A percentile compares a stretch with the other conserved stretches of the same genome.
phyloP scores from a whole-genome alignment of 2,888 invertebrate genomes.

The Drosophila merina region DNA sequence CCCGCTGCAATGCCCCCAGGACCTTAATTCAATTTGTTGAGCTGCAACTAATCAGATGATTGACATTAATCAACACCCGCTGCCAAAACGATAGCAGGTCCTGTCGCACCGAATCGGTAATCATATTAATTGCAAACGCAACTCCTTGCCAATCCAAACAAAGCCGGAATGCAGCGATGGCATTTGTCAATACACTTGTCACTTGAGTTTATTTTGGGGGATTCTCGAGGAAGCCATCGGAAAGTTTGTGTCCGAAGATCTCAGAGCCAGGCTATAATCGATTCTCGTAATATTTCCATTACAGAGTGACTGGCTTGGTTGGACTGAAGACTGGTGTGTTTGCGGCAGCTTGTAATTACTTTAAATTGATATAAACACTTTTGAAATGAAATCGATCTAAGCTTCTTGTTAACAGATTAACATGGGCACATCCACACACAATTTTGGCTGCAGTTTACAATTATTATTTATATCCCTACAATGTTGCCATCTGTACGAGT shows the following conservation, averaged over 20 bases:
- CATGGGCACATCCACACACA: constrained; percentile 52
- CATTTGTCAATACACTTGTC: constrained; percentile 55
- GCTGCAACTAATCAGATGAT: constrained; percentile 64
- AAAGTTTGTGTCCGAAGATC: constrained; percentile 14
- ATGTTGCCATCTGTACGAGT: constrained; percentile 34
- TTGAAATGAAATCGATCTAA: constrained; percentile 79
- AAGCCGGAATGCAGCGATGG: constrained; percentile 23
- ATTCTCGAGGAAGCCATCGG: neutral
- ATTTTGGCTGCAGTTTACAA: constrained; percentile 64
- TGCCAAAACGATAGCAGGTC: constrained; percentile 38
- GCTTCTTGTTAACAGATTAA: constrained; percentile 80
- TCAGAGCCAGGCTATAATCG: constrained; percentile 58
- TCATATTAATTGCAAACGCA: constrained; percentile 59
- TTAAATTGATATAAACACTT: constrained; percentile 81
- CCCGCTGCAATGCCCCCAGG: neutral
- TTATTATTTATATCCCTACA: constrained; percentile 74
- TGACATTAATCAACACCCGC: constrained; percentile 60
- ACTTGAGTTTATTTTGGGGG: constrained; percentile 25
- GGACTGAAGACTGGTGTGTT: constrained; percentile 53
- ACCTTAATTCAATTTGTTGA: constrained; percentile 31
- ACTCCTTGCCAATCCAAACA: constrained; percentile 39
- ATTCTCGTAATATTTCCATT: constrained; percentile 66
- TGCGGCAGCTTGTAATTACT: constrained; percentile 79
- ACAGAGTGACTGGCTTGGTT: constrained; percentile 44
- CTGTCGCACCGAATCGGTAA: constrained; percentile 56